Evolutionary conservation across 1,140 invertebrate genomes (phyloP), one percentile per base, ranked within the genome.

Genomic region (Leguminivora glycinivorella): DNA sequence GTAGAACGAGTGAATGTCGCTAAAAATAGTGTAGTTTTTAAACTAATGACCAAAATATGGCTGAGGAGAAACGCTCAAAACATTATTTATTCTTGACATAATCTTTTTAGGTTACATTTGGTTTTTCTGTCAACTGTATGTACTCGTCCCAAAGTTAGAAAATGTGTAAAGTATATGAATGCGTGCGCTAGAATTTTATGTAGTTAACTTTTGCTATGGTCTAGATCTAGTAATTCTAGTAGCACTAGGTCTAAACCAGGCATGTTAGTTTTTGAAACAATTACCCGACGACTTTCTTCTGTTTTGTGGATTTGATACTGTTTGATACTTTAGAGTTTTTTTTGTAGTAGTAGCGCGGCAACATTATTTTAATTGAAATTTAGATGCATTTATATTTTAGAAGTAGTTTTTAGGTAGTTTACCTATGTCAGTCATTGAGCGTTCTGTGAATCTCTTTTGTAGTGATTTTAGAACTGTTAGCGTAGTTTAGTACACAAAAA

Each of bases 1-100:
- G 29, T 31, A 4, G 3, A 31, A 31, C 29, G 3, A 31, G 3
- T 31, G 29, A 7, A 31, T 31, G 7, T 31, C 3, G 7, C 3
- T 4, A 31, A 7, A 31, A 43, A 6, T 43, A n/a, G 14, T 58
- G 56, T 26, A 9, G 58, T 63, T 29, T 60, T 58, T 14, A 29
- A 9, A 17, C 6, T 26, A 5, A 17, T 14, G 29, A 58, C 12
- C 25, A 29, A 29, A 29, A 31, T 29, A 63, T 63, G 58, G 26
- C 26, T 63, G 58, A 7, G 58, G 58, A 34, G n/a, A n/a, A 34
- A 4, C 58, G 58, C 58, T 63, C 58, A 63, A 63, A 29, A 29
- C 58, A 63, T 63, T 63, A 63, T 63, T 63, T 63, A 63, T 63
- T 63, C 58, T 63, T 6, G 58, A 63, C 17, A 29, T 63, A 63